Base-by-base conservation (phyloP, 2,888 invertebrate genomes). In the Drosophila incognita region DNA sequence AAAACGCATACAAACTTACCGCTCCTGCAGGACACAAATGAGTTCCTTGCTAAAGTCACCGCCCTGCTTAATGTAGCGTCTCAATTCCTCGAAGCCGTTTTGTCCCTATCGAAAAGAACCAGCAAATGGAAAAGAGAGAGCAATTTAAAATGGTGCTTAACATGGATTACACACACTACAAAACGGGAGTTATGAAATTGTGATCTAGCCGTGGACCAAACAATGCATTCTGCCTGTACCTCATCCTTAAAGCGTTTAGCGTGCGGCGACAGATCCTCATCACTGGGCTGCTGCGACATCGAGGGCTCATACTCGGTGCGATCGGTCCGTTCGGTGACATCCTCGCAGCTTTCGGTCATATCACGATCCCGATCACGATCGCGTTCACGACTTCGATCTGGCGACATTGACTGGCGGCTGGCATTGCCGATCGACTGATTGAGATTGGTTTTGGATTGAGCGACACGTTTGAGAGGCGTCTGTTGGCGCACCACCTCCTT, bases 11-110 rank as follows among this genome's bases (percentile, higher is more conserved):
- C 8, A 15, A 2, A 81, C 92, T 93, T 94, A 98, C 98, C 98
- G 97, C 94, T 99, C 98, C 93, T 98, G 98, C 81, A 99, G 94
- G 90, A 98, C 97, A 52, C 95, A 94, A 8, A 97, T 95, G 60
- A 99, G 94, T 91, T 99, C 98, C 92, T 98, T 98, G 94, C 98
- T 98, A 92, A 98, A 98, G 92, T 98, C 98, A 54, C 97, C 97
- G 48, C 98, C 98, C 93, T 98, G 98, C 92, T 98, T 98, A 84
- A 99, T 97, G 92, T 97, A 98, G 81, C 97, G 95, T 68, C 98
- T 95, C 57, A 99, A 94, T 92, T 98, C 98, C 90, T 98, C 98
- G 93, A 98, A 99, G 33, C 98, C 98, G 93, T 97, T 97, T 93
- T 97, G 97, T 74, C 96, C 98, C 98, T 98, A 95, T 51, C 95